phyloP scores from a whole-genome alignment of 2,888 invertebrate species.

The Diploptera punctata region DNA sequence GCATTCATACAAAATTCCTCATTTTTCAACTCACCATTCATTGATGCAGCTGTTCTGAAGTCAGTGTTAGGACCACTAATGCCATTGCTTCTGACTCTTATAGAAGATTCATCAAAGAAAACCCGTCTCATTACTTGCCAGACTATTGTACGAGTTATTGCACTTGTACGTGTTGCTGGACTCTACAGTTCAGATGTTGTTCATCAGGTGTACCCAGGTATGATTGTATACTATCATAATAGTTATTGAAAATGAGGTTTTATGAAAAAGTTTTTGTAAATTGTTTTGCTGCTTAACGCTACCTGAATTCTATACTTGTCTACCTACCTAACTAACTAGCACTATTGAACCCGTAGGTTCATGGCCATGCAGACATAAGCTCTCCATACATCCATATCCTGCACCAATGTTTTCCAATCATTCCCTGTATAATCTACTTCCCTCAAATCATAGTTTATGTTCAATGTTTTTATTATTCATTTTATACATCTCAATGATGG shows the following conservation, averaged over 20 bases:
- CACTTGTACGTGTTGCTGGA: conserved; percentile 54
- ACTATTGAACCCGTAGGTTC: no score
- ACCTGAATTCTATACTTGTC: no score
- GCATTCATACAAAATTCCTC: conserved; percentile 61
- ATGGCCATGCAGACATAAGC: no score
- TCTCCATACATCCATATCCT: no score
- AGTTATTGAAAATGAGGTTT: conserved; percentile 26
- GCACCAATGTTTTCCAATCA: no score
- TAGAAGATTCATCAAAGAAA: conserved; percentile 68
- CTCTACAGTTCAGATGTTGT: conserved; percentile 60
- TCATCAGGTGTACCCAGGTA: conserved; percentile 68
- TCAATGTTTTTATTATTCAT: no score
- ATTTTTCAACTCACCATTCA: background rate
- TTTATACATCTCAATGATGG: no score
- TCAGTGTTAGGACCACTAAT: conserved; percentile 60
- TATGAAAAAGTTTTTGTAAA: background rate
- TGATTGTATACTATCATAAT: no score
- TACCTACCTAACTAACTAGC: no score
- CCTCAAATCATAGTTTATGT: no score
- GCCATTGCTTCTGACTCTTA: conserved; percentile 64
- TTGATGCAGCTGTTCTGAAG: conserved; percentile 47
- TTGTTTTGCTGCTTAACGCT: no score
- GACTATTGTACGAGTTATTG: conserved; percentile 56
- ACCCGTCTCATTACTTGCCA: conserved; percentile 67
- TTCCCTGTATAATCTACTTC: no score